Base-by-base conservation (phyloP, 2,888 invertebrate species). In the Trissolcus japonicus region DNA sequence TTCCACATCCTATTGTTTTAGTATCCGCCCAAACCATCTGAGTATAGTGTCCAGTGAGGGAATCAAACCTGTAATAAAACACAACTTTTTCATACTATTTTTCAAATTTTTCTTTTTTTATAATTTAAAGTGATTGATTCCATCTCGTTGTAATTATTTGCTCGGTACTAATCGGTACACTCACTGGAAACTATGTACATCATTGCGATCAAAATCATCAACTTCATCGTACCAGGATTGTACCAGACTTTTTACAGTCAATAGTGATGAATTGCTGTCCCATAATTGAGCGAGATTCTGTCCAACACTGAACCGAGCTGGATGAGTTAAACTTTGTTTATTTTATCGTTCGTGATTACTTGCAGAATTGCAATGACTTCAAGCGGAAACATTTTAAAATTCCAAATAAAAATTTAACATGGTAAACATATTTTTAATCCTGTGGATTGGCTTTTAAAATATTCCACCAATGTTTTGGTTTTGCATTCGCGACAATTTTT, bases 1-100 rank as follows among this genome's bases (percentile, higher is more conserved):
- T 87, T 21, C 91, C 91, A 79, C 91, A 91, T 7, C 91, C 91
- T 21, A 91, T 83, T 43, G 82, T 80, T 73, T 86, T 85, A 1
- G 90, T 89, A 55, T 87, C 85, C 2, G 90, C 90, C 91, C 91
- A 91, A 4, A 90, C 84, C 71, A 91, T 85, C 87, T 91, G 89
- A 0, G 88, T 89, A 81, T 88, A 90, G 80, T 90, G 89, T 3
- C 88, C 89, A 35, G 79, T 81, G 4, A 3, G 54, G 19, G 2
- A 1, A 4, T 62, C 6, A 21, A 56, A 72, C 25, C 76, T 76
- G 14, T 6, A 46, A 46, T 16, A 46, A 46, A 16, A 14, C 13
- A n/a, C 25, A 43, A 13, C 2, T 43, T 46, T 46, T 6, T 46
- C 3, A 41, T 41, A 21, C 21, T 4, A 46, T 3, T 46, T 46